phyloP scores from a whole-genome alignment of 2,113 vertebrate genomes.

The Stercorarius parasiticus region DNA sequence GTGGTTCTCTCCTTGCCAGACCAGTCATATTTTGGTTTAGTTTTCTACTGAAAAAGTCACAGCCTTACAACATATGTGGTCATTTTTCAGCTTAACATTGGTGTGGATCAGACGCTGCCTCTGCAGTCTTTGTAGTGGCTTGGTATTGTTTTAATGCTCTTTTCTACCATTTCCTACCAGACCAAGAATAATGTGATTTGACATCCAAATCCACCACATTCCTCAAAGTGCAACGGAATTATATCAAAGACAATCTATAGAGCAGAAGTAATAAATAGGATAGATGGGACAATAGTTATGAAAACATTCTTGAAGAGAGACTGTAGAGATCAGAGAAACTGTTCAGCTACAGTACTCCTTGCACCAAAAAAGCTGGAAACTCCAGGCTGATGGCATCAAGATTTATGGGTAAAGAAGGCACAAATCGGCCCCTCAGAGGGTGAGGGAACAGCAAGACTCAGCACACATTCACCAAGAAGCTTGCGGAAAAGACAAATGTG shows the following conservation, averaged over 20 bases:
- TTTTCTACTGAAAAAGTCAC: background rate
- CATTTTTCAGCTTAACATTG: background rate
- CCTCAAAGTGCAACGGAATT: background rate
- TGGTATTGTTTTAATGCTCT: background rate
- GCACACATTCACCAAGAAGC: background rate
- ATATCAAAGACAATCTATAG: background rate
- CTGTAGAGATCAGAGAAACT: background rate
- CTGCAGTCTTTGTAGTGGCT: background rate
- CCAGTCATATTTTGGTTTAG: background rate
- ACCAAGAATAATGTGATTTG: background rate
- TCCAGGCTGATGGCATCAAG: background rate
- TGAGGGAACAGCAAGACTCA: background rate
- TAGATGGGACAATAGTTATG: background rate
- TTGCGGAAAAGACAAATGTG: background rate
- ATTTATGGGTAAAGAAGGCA: background rate
- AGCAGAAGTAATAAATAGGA: background rate
- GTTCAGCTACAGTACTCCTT: background rate
- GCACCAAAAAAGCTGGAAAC: background rate
- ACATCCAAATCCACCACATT: background rate
- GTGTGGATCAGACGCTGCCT: background rate
- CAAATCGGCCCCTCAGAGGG: background rate
- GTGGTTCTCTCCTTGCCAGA: background rate
- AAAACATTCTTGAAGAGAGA: background rate
- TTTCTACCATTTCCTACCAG: background rate
- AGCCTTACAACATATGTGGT: background rate